These are phyloP conservation scores for Nebria ingens DNA, from an alignment of 1,140 invertebrate genomes.

Conservation along the genomic window DNA sequence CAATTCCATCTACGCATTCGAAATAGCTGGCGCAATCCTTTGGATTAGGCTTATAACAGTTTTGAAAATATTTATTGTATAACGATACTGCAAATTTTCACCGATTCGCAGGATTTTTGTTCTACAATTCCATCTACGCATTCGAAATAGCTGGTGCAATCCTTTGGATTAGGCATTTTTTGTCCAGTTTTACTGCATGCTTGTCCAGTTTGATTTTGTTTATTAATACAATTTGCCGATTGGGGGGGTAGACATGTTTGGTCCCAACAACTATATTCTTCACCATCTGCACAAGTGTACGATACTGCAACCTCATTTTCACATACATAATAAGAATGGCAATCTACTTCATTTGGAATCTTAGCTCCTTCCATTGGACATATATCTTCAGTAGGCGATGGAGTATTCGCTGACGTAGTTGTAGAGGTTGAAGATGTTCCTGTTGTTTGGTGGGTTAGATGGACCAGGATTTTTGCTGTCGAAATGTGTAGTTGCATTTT, in stretches of 20 bases:
- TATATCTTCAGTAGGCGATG: not conserved
- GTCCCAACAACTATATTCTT: not conserved
- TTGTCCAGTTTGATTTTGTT: not conserved
- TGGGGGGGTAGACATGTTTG: not conserved
- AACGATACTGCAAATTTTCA: too few species aligned
- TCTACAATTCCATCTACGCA: not conserved
- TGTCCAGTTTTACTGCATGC: not conserved
- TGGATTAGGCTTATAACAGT: not conserved
- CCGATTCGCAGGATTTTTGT: too few species aligned
- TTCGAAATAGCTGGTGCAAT: not conserved
- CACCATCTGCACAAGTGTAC: not conserved
- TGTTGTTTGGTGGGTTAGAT: too few species aligned
- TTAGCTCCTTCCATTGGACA: not conserved
- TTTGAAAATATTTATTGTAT: too few species aligned
- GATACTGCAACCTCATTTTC: not conserved
- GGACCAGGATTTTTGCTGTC: too few species aligned
- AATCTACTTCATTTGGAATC: not conserved
- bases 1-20: not conserved
- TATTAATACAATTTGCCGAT: not conserved
- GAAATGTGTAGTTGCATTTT: too few species aligned
- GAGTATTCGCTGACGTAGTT: too few species aligned
- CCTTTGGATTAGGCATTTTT: not conserved
- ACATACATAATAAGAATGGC: not conserved
- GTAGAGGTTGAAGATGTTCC: too few species aligned
- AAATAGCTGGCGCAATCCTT: not conserved